Evolutionary conservation across 2,888 invertebrate species (phyloP), one percentile per base, ranked within the genome.

Genomic region (Maniola hyperantus): DNA sequence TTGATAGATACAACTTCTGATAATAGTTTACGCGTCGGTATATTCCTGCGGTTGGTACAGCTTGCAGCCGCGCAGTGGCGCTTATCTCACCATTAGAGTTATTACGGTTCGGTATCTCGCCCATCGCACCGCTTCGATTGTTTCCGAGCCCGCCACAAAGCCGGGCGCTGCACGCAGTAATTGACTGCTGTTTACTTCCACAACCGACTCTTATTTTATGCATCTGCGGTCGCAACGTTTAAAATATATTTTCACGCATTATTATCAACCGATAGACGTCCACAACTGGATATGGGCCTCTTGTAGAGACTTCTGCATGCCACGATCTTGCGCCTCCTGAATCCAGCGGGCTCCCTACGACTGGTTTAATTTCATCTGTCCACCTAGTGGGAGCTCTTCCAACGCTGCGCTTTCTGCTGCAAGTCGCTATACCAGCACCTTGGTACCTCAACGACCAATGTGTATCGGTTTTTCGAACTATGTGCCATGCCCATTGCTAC

Each of bases 81-180:
- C 84, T 91, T 92, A 91, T 91, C 91, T 90, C 84, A 85, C 88
- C 89, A 90, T 91, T 91, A 90, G 90, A 91, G 90, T 91, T 91
- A 92, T 91, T 92, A 91, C 84, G 78, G 89, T 79, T 84, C 79
- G 83, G 87, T 91, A 91, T 91, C 90, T 89, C 85, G 85, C 82
- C 83, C 87, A 90, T 92, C 90, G 89, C 89, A 88, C 88, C 89
- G 89, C 89, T 87, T 88, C 91, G 90, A 91, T 91, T 91, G 91
- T 91, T 91, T 88, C 89, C 83, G 87, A 88, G 85, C 84, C 84
- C 85, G 85, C 88, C 83, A 84, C 85, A 83, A 81, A 84, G 82
- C 82, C 84, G 83, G 80, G 82, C 87, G 85, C 85, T 85, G 87
- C 86, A 58, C 86, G 77, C 83, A 83, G 83, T 91, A 91, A 92